phyloP scores from a whole-genome alignment of 2,797 vertebrate genomes.

The Protonibea diacanthus region DNA sequence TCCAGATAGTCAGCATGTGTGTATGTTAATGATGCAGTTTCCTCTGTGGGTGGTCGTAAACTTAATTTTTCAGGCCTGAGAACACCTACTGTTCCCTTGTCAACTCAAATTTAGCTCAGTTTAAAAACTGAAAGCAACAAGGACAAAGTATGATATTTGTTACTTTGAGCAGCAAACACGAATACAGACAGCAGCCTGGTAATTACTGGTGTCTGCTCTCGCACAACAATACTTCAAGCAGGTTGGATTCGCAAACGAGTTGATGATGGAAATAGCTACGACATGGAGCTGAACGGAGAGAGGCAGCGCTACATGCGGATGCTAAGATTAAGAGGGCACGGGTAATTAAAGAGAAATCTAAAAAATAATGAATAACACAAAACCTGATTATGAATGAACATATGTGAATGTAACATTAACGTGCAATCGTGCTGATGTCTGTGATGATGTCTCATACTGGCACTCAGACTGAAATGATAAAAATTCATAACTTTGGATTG shows the following conservation, averaged over 20 bases:
- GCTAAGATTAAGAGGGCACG: not conserved
- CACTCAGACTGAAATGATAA: conserved; percentile 27
- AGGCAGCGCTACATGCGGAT: not conserved
- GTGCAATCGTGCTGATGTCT: not conserved
- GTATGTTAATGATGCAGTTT: conserved; percentile 30
- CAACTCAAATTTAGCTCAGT: conserved; percentile 20
- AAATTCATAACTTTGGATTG: conserved; percentile 34
- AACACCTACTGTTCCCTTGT: conserved; percentile 48
- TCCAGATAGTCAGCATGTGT: conserved; percentile 4
- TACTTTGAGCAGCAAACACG: conserved; percentile 1
- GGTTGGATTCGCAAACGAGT: conserved; percentile 20
- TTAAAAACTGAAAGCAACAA: conserved; percentile 14
- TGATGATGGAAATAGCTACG: not conserved
- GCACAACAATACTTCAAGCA: not conserved
- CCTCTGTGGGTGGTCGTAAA: conserved; percentile 14
- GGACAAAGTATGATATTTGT: conserved; percentile 24
- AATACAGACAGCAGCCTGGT: conserved; percentile 5
- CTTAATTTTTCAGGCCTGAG: conserved; percentile 37
- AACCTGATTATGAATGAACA: not conserved
- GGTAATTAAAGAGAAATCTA: not conserved
- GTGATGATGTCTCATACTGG: not conserved
- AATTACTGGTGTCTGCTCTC: conserved; percentile 16
- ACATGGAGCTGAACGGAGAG: not conserved
- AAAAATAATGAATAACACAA: not conserved
- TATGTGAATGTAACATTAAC: not conserved